A percentile compares a stretch with the other conserved stretches of the same genome.
Conservation (phyloP, 2,888 invertebrate genomes). For the Tipula confusa region DNA sequence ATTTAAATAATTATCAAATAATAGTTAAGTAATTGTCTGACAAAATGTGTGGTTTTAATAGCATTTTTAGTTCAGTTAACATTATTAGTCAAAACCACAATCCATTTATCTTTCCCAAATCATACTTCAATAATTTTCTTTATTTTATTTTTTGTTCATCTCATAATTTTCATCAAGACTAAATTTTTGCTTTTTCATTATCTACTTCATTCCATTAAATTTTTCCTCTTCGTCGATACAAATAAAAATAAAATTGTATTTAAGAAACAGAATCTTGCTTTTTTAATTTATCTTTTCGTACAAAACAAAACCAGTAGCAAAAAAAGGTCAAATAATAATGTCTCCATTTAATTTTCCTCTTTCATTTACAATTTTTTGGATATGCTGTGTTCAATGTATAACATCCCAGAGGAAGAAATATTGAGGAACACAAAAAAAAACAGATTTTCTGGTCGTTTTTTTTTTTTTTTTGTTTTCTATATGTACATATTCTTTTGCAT, state of each 20-base stretch:
- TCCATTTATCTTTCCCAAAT: conserved; percentile 6
- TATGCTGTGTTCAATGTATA: neutral
- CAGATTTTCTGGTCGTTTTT: neutral
- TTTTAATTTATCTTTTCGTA: neutral
- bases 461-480: neutral
- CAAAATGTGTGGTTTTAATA: neutral
- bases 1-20: conserved; percentile 12
- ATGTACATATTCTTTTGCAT: neutral
- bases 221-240: neutral
- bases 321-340: conserved; percentile 21
- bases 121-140: neutral
- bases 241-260: neutral
- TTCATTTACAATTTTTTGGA: neutral
- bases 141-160: neutral
- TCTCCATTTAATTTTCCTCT: conserved; percentile 16
- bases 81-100: conserved; percentile 12
- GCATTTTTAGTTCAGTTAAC: neutral
- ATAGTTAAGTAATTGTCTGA: neutral
- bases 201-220: neutral
- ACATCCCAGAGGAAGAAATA: neutral
- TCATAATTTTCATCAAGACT: neutral
- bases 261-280: conserved; percentile 8
- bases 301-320: conserved; percentile 3
- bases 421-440: neutral
- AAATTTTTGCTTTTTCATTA: neutral